Evolutionary conservation across 1,140 invertebrate genomes (phyloP).

Genomic region (Drosophila kepulauana): DNA sequence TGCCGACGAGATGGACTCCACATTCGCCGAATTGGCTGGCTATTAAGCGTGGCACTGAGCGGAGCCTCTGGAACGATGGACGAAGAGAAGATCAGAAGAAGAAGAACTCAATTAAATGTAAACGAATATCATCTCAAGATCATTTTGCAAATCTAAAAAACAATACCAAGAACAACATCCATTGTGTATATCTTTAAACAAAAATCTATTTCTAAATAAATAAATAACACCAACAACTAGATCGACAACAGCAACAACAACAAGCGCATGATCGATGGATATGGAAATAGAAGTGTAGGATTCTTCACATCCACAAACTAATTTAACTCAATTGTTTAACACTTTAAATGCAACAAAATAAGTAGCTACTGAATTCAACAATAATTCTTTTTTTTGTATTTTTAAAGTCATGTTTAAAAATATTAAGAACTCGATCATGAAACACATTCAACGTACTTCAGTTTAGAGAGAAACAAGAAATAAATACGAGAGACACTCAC

Average conservation of each 20-base stretch:
- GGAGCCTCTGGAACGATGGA: slow-evolving; percentile 30
- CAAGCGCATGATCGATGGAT: slow-evolving; percentile 24
- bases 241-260: slow-evolving; percentile 64
- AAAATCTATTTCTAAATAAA: slow-evolving; percentile 80
- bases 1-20: slow-evolving; percentile 98
- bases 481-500: slow-evolving; percentile 21
- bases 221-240: slow-evolving; percentile 80
- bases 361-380: slow-evolving; percentile 39
- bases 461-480: slow-evolving; percentile 14
- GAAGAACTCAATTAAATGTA: slow-evolving; percentile 63
- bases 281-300: slow-evolving; percentile 11
- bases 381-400: slow-evolving; percentile 78
- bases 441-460: slow-evolving; percentile 12
- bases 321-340: slow-evolving; percentile 30
- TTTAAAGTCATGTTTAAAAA: slow-evolving; percentile 78
- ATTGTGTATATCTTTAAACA: slow-evolving; percentile 77
- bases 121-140: slow-evolving; percentile 76
- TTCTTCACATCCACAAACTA: slow-evolving; percentile 16
- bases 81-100: slow-evolving; percentile 21
- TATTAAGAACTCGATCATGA: slow-evolving; percentile 60
- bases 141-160: slow-evolving; percentile 52
- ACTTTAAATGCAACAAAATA: slow-evolving; percentile 55
- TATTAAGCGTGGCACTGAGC: slow-evolving; percentile 86
- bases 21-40: slow-evolving; percentile 97
- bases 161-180: slow-evolving; percentile 79